phyloP scores from a whole-genome alignment of 2,113 vertebrate species.

The Myiopsitta monachus region DNA sequence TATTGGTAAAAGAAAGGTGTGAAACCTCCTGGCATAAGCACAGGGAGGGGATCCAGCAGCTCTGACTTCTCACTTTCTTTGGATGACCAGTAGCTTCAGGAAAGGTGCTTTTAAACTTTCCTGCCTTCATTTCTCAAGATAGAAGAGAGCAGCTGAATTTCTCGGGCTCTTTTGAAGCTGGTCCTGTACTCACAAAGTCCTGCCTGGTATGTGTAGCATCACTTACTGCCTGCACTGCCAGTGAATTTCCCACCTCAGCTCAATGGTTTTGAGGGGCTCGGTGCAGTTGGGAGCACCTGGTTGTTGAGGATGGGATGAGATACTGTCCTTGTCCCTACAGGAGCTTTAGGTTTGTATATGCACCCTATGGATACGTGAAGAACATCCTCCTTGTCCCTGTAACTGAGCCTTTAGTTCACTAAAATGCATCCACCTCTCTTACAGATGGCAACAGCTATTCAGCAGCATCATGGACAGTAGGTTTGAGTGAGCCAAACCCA shows the following conservation, averaged over 20 bases:
- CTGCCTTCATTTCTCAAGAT: neutral
- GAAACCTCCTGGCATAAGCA: neutral
- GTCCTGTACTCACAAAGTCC: neutral
- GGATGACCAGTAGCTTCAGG: neutral
- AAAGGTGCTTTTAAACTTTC: neutral
- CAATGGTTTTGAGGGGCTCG: rapidly evolving
- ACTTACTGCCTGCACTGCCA: rapidly evolving
- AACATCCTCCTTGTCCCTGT: neutral
- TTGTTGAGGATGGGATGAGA: neutral
- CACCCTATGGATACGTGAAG: rapidly evolving
- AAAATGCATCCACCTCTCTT: neutral
- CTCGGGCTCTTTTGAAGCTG: neutral
- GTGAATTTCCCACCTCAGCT: neutral
- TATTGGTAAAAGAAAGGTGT: neutral
- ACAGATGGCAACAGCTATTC: neutral
- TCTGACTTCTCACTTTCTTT: neutral
- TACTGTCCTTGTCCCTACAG: neutral
- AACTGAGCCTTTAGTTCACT: neutral
- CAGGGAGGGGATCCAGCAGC: neutral
- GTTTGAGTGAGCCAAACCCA: neutral
- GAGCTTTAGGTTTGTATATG: neutral
- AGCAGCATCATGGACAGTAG: rapidly evolving
- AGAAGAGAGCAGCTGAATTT: neutral
- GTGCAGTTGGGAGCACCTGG: neutral
- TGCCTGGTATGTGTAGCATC: rapidly evolving